These are phyloP conservation scores for Sebastes miniatus DNA, from an alignment of 2,797 vertebrate species.

Conservation along the genomic window DNA sequence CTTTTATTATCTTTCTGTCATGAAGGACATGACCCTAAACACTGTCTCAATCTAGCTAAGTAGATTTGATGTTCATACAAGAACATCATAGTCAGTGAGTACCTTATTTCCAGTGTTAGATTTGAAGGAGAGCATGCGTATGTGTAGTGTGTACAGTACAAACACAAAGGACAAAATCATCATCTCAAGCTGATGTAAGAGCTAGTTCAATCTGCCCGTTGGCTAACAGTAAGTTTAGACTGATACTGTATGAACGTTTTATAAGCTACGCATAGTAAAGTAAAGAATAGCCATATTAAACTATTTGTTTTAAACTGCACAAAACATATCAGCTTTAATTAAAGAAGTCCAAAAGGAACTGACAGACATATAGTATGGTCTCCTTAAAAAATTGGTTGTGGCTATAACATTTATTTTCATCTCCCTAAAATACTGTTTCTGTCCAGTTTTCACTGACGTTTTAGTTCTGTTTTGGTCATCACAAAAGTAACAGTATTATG, in stretches of 20 bases:
- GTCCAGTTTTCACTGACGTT: not conserved
- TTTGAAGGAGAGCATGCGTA: not conserved
- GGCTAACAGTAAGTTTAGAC: not conserved
- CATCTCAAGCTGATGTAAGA: not conserved
- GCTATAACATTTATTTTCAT: not conserved
- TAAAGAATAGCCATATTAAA: not conserved
- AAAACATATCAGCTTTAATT: not conserved
- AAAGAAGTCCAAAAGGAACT: not conserved
- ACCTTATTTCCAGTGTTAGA: slow-evolving; percentile 6
- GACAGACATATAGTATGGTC: not conserved
- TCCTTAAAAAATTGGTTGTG: not conserved
- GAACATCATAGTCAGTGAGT: not conserved
- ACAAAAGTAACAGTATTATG: not conserved
- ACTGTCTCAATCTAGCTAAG: not conserved
- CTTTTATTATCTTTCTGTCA: slow-evolving; percentile 51
- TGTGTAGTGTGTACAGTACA: not conserved
- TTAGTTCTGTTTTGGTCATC: not conserved
- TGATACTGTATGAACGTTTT: not conserved
- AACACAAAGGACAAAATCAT: not conserved
- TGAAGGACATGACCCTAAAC: slow-evolving; percentile 32
- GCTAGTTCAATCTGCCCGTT: not conserved
- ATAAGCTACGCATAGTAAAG: not conserved
- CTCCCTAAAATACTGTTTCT: not conserved
- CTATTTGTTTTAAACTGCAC: not conserved
- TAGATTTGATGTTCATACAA: slow-evolving; percentile 19